Base-by-base conservation (phyloP, 2,113 vertebrate species). In the Marmota flaviventris region DNA sequence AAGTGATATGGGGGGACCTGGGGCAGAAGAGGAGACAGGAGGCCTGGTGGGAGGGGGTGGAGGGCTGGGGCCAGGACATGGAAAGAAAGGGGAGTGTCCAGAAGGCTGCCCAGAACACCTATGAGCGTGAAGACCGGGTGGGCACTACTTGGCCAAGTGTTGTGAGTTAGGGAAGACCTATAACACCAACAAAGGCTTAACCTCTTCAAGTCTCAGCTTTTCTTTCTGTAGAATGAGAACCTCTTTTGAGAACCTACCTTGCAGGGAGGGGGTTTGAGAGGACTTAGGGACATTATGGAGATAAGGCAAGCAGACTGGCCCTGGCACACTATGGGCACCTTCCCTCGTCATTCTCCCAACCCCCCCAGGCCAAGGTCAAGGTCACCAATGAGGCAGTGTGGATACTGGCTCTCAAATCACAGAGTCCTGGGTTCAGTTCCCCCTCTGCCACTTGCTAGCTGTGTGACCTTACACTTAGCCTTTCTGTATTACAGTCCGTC, bases 1-100 rank as follows among this genome's bases (percentile, higher is more conserved):
- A 9, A 8, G 22, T 67, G 61, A 39, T 29, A 27, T 58, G n/a
- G 51, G 24, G 25, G 45, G 11, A 56, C 6, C 29, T 42, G 16
- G 17, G 88, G 90, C 82, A 75, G 93, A 93, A 85, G 97, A 32
- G 95, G 91, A 76, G 93, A 82, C 78, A 70, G 94, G 70, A 58
- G 51, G 8, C 16, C 13, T 37, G 72, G 42, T 72, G 34, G 84
- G 67, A 39, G 73, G 32, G 34, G 89, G 67, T 56, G 73, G 29
- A 65, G 78, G 61, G 24, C 8, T 48, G 37, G 25, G 79, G n/a
- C 25, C 34, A 58, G 51, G 72, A 2, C 11, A 37, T 20, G 20
- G 39, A 37, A 51, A 70, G 22, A 37, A 51, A 70, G 9, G 39
- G 56, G 51, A 34, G 24, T 20, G 32, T 34, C 29, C 14, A 8